Conservation (phyloP, 2,888 invertebrate species). For the Anaspis maculata region DNA sequence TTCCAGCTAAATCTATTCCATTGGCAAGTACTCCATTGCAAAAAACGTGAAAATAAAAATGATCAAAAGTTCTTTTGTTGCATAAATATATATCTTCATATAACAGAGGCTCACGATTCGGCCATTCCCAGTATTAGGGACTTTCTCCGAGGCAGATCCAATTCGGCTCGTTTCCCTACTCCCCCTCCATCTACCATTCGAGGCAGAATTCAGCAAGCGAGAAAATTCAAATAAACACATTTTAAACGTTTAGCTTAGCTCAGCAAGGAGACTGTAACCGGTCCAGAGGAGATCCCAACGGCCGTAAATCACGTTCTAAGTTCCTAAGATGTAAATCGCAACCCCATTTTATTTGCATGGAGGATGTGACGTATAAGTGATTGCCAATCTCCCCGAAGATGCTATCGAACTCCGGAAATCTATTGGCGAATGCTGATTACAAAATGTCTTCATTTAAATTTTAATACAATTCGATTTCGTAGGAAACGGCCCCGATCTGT, state of each 20-base stretch:
- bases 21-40: too few relatives aligned
- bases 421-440: constrained; percentile 42
- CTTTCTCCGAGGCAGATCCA: too few relatives aligned
- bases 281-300: constrained; percentile 17
- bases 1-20: too few relatives aligned
- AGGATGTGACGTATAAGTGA: constrained; percentile 42
- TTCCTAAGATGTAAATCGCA: constrained; percentile 33
- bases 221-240: constrained; percentile 40
- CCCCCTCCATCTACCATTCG: too few relatives aligned
- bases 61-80: too few relatives aligned
- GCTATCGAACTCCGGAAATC: constrained; percentile 39
- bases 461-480: constrained; percentile 37
- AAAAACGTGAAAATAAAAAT: too few relatives aligned
- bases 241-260: constrained; percentile 37
- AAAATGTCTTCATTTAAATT: constrained; percentile 43
- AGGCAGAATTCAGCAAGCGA: constrained; percentile 22
- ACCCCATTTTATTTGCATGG: constrained; percentile 43
- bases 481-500: constrained; percentile 28
- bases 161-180: too few relatives aligned
- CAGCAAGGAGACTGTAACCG: constrained; percentile 22
- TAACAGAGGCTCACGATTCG: too few relatives aligned
- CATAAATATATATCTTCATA: too few relatives aligned
- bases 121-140: too few relatives aligned
- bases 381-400: constrained; percentile 39
- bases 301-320: constrained; percentile 33